Evolutionary conservation across 2,888 invertebrate species (phyloP).

Genomic region (Eumacrocentrus americanus): DNA sequence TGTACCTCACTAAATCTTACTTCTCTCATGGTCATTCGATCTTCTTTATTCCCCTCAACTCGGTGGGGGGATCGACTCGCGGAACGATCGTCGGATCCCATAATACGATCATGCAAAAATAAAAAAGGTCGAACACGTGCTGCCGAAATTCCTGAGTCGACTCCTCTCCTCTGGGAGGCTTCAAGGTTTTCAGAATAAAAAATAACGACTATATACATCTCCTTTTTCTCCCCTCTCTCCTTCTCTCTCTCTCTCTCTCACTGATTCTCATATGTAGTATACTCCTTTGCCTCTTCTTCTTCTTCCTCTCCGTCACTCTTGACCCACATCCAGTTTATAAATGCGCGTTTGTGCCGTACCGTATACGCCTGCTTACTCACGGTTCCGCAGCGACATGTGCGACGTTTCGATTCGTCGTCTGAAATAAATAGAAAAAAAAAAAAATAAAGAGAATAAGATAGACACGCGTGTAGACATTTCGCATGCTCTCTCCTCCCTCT

Average conservation of each 20-base stretch:
- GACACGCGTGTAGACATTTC: not conserved
- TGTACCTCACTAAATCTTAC: not conserved
- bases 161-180: slow-evolving; percentile 32
- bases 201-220: slow-evolving; percentile 22
- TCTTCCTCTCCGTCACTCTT: slow-evolving; percentile 17
- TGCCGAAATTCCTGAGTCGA: slow-evolving; percentile 23
- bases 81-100: slow-evolving; percentile 13
- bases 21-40: not conserved
- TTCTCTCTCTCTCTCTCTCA: slow-evolving; percentile 32
- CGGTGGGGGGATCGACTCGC: slow-evolving; percentile 4
- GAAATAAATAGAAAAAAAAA: not conserved
- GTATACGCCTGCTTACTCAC: not conserved
- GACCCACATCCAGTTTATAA: slow-evolving; percentile 30
- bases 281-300: slow-evolving; percentile 19
- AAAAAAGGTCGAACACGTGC: slow-evolving; percentile 46
- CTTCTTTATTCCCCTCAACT: not conserved
- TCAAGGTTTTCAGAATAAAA: slow-evolving; percentile 45
- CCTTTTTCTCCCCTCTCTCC: slow-evolving; percentile 27
- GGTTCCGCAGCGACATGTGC: slow-evolving; percentile 4
- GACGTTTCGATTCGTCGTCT: not conserved
- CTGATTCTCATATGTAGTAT: no score
- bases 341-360: slow-evolving; percentile 21
- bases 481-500: not conserved
- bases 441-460: not conserved
- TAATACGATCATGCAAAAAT: slow-evolving; percentile 31